Conservation (phyloP, 1,140 invertebrate species). For the Drosophila erecta region DNA sequence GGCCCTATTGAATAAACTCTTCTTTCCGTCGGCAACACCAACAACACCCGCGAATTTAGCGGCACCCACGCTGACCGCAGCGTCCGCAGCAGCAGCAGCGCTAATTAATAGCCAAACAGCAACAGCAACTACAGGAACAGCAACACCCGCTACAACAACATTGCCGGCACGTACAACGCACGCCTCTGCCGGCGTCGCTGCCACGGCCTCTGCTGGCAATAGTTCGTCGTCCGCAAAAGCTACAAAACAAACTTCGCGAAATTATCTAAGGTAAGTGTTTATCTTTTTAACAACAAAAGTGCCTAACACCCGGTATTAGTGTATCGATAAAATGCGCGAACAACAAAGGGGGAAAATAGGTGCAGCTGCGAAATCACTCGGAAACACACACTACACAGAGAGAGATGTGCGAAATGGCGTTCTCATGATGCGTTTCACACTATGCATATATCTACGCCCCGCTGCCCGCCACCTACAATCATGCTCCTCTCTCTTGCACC, state of each 20-base stretch:
- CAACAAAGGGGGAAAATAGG: slow-evolving; percentile 40
- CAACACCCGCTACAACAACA: slow-evolving; percentile 51
- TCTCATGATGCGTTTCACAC: slow-evolving; percentile 52
- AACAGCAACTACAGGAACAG: slow-evolving; percentile 26
- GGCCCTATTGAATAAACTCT: slow-evolving; percentile 84
- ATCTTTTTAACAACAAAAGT: slow-evolving; percentile 28
- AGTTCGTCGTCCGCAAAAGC: slow-evolving; percentile 78
- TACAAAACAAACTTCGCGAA: slow-evolving; percentile 81
- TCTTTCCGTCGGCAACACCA: slow-evolving; percentile 79
- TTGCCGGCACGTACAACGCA: slow-evolving; percentile 70
- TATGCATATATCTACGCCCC: not conserved
- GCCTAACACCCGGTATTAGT: slow-evolving; percentile 47
- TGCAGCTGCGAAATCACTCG: slow-evolving; percentile 46
- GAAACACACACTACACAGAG: slow-evolving; percentile 3
- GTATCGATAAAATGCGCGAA: slow-evolving; percentile 28
- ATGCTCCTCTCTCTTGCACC: slow-evolving; percentile 10
- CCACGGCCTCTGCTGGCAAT: slow-evolving; percentile 53
- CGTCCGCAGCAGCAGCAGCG: slow-evolving; percentile 41
- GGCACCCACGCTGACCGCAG: slow-evolving; percentile 52
- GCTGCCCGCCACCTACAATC: not conserved
- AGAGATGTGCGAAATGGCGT: slow-evolving; percentile 31
- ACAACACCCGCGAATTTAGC: slow-evolving; percentile 39
- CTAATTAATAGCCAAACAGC: slow-evolving; percentile 33
- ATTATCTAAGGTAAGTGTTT: slow-evolving; percentile 84
- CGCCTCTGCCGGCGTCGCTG: slow-evolving; percentile 43